Base-by-base conservation (phyloP, 2,113 vertebrate genomes). In the Oryzias curvinotus region DNA sequence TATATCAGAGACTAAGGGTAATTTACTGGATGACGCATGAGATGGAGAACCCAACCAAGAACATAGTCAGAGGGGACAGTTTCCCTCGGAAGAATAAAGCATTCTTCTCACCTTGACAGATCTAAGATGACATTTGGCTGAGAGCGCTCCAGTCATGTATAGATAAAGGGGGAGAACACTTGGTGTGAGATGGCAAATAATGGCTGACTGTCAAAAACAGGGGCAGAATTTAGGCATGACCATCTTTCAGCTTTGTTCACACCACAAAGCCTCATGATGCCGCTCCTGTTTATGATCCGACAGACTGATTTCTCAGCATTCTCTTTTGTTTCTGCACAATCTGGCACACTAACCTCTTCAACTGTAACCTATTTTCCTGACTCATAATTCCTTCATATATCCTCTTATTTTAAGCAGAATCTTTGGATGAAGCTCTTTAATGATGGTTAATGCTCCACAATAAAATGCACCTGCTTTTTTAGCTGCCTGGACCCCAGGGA, bases 61-160 rank as follows among this genome's bases (percentile, higher is more conserved):
- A 55, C 58, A 51, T 30, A 58, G 54, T 75, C 53, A 17, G 17
- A 41, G 47, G 52, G 0, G n/a, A 52, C 30, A 49, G 26, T 54
- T 60, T 56, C 18, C 0, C 19, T 48, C n/a, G 23, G 70, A 65
- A 62, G 52, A 70, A 59, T 77, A 69, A 75, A 51, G 50, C 45
- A 14, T 6, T 48, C 12, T 19, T 61, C 74, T 71, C 49, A 61
- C 55, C 56, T 51, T 49, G 7, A 15, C 43, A 58, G 68, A 76
- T 68, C 56, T 8, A 45, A 25, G 57, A 61, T 72, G 75, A 63
- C 80, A 72, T 82, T 80, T 74, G 57, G 50, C 52, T 13, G 6
- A 4, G 62, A 57, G 68, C 10, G 4, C 49, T 51, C 23, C 44
- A 3, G 52, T 4, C 45, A 50, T 42, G 28, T 25, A 65, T 1